Conservation (phyloP, 1,140 invertebrate genomes). For the Apolygus lucorum region DNA sequence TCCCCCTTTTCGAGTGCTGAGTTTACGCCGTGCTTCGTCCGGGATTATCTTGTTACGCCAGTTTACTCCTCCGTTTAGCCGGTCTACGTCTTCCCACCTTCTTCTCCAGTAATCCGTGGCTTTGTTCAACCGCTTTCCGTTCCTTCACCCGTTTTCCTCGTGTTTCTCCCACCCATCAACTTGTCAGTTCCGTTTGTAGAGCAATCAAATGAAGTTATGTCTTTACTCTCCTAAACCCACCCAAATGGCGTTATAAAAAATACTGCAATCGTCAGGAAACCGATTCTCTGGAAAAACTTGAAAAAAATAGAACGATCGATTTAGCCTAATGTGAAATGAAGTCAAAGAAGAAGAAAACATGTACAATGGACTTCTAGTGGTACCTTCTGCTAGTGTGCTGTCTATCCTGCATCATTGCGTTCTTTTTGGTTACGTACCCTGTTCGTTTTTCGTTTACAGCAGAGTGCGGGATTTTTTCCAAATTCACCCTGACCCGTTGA, state of each 20-base stretch:
- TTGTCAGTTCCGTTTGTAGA: neutral
- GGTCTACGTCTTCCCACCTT: neutral
- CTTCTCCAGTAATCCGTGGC: neutral
- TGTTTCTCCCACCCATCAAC: neutral
- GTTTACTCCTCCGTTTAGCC: slow-evolving; percentile 1
- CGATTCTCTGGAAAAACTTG: no score
- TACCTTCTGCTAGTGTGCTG: no score
- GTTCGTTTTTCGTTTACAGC: no score
- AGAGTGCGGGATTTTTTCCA: no score
- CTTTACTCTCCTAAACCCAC: neutral
- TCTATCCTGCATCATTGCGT: no score
- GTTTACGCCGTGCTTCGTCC: neutral
- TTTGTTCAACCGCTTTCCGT: slow-evolving; percentile 6
- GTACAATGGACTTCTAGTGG: no score
- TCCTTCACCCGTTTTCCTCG: neutral
- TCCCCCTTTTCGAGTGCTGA: neutral
- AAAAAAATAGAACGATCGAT: no score
- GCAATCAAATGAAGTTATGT: slow-evolving; percentile 7
- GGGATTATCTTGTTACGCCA: slow-evolving; percentile 16
- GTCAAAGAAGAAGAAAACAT: no score
- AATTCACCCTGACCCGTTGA: no score
- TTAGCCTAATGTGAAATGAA: no score
- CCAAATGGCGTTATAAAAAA: neutral
- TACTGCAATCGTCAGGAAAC: no score
- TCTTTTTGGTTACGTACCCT: no score